A percentile compares a stretch with the other conserved stretches of the same genome.
phyloP scores from a whole-genome alignment of 2,113 vertebrate genomes.

The Plecotus auritus region DNA sequence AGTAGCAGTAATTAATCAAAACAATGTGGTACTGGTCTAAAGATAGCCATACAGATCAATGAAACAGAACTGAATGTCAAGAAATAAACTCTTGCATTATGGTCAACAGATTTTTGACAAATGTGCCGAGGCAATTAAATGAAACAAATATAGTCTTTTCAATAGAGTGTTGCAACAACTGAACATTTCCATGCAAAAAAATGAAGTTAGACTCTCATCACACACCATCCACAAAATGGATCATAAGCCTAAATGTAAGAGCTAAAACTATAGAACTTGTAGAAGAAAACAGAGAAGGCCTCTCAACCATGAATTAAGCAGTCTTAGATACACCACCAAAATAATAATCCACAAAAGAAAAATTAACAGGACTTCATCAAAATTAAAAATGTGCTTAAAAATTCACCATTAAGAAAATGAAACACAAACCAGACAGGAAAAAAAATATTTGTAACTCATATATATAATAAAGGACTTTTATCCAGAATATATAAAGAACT shows the following conservation, averaged over 20 bases:
- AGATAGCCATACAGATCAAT: not conserved
- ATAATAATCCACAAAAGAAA: not conserved
- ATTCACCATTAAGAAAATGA: not conserved
- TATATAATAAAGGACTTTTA: not conserved
- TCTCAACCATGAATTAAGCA: not conserved
- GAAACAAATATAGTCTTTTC: not conserved
- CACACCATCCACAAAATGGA: not conserved
- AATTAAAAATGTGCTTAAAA: slow-evolving; percentile 2
- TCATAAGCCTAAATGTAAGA: not conserved
- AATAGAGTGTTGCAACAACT: not conserved
- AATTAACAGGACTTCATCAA: not conserved
- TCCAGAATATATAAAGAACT: not conserved
- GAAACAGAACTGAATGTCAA: not conserved
- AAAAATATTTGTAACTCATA: not conserved
- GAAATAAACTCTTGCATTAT: not conserved
- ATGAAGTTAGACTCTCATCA: not conserved
- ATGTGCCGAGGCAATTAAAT: not conserved
- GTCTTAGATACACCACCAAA: not conserved
- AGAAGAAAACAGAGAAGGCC: not conserved
- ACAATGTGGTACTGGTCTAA: not conserved
- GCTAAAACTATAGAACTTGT: not conserved
- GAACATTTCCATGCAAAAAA: not conserved
- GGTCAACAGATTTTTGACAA: not conserved
- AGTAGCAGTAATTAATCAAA: not conserved
- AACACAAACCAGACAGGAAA: not conserved